phyloP scores from a whole-genome alignment of 2,888 invertebrate species.

The Rhagium mordax region DNA sequence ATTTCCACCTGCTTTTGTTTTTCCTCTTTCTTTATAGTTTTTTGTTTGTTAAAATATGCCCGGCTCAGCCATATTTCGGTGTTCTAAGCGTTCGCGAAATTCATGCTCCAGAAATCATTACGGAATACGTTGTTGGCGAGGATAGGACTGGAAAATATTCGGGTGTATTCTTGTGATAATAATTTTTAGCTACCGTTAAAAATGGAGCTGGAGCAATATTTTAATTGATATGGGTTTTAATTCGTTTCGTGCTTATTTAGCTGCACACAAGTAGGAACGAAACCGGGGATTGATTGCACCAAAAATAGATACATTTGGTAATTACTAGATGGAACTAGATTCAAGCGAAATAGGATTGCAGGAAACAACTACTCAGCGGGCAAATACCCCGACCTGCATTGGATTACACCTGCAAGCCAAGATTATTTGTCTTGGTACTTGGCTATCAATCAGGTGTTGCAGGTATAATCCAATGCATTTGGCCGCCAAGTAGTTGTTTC shows the following conservation, averaged over 20 bases:
- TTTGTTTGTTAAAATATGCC: conserved; percentile 27
- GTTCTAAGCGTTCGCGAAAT: conserved; percentile 5
- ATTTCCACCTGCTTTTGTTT: conserved; percentile 52
- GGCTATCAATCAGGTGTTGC: too few species aligned
- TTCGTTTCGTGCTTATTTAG: neutral
- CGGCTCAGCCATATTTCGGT: neutral
- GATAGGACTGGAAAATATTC: neutral
- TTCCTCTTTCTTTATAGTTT: conserved; percentile 40
- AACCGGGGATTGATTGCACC: too few species aligned
- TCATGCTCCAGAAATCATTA: neutral
- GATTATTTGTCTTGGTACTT: too few species aligned
- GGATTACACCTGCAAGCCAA: too few species aligned
- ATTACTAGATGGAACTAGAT: too few species aligned
- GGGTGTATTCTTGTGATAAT: neutral
- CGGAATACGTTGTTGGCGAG: neutral
- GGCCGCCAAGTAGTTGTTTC: too few species aligned
- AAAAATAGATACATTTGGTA: too few species aligned
- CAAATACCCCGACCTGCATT: too few species aligned
- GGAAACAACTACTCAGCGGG: too few species aligned
- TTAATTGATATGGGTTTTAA: neutral
- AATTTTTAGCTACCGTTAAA: neutral
- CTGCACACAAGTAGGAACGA: too few species aligned
- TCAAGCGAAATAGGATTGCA: too few species aligned
- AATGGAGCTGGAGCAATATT: neutral
- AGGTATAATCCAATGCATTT: too few species aligned